phyloP scores from a whole-genome alignment of 2,888 invertebrate genomes.

The Carabus problematicus region DNA sequence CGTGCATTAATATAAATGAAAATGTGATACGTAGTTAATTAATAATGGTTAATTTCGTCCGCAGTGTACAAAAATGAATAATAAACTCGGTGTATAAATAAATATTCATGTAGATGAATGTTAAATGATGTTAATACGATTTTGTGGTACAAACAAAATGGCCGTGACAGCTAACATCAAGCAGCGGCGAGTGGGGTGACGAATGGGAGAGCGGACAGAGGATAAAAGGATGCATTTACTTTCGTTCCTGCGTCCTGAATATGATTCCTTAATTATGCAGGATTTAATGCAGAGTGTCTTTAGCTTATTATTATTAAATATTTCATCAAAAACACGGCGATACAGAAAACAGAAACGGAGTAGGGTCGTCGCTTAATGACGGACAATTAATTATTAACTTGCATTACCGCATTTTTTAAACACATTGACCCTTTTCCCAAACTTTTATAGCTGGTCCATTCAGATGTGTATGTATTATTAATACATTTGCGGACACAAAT shows the following conservation, averaged over 20 bases:
- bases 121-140: slow-evolving; percentile 8
- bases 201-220: too few relatives aligned
- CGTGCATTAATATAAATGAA: too few relatives aligned
- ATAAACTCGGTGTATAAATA: too few relatives aligned
- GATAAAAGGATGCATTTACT: slow-evolving; percentile 20
- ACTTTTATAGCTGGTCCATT: slow-evolving; percentile 4
- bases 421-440: slow-evolving; percentile 1
- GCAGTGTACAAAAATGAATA: too few relatives aligned
- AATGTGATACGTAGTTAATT: too few relatives aligned
- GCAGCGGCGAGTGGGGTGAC: not conserved
- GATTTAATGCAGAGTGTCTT: slow-evolving; percentile 25
- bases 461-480: too few relatives aligned
- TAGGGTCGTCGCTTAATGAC: slow-evolving; percentile 15
- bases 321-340: slow-evolving; percentile 22
- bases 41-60: too few relatives aligned
- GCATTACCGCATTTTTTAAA: slow-evolving; percentile 19
- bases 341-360: slow-evolving; percentile 6
- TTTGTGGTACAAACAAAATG: slow-evolving; percentile 33
- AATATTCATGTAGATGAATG: slow-evolving; percentile 6
- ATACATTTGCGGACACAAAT: too few relatives aligned
- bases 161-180: slow-evolving; percentile 28
- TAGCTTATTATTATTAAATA: slow-evolving; percentile 24
- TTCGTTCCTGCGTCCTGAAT: slow-evolving; percentile 25
- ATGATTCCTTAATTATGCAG: slow-evolving; percentile 35
- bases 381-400: slow-evolving; percentile 24